phyloP scores from a whole-genome alignment of 2,888 invertebrate species.

The Andrena fulva region DNA sequence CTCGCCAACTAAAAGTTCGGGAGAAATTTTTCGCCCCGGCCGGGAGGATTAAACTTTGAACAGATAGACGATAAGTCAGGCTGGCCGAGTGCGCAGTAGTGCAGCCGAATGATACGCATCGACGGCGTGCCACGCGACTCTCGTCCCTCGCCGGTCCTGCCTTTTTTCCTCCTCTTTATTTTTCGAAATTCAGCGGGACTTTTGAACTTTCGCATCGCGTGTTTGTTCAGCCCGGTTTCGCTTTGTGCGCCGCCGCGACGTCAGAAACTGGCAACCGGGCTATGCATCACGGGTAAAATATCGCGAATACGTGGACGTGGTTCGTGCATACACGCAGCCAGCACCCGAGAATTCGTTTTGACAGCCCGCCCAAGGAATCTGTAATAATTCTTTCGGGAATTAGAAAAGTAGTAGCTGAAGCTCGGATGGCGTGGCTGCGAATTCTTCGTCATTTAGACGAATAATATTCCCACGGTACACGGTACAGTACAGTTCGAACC shows the following conservation, averaged over 20 bases:
- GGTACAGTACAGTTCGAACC: constrained; percentile 1
- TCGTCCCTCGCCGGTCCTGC: background rate
- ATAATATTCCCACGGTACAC: background rate
- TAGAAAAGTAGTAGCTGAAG: background rate
- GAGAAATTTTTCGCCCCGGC: constrained; percentile 28
- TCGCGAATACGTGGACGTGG: constrained; percentile 38
- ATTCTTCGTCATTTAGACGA: constrained; percentile 13
- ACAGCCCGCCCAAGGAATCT: constrained; percentile 17
- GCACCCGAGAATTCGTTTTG: constrained; percentile 31
- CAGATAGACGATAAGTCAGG: constrained; percentile 32
- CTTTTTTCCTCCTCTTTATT: background rate
- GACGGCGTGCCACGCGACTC: constrained; percentile 41
- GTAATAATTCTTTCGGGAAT: background rate
- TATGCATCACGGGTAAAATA: constrained; percentile 49
- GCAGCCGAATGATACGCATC: constrained; percentile 40
- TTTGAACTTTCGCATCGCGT: constrained; percentile 44
- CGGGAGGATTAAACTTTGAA: constrained; percentile 24
- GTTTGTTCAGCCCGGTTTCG: constrained; percentile 40
- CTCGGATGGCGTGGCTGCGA: background rate
- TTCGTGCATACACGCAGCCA: background rate
- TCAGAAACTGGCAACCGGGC: constrained; percentile 46
- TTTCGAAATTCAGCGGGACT: constrained; percentile 41
- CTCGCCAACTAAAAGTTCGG: constrained; percentile 29
- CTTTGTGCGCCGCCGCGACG: constrained; percentile 34
- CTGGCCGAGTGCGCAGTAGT: constrained; percentile 25